Evolutionary conservation across 2,113 vertebrate species (phyloP).

Genomic region (Pithys albifrons): DNA sequence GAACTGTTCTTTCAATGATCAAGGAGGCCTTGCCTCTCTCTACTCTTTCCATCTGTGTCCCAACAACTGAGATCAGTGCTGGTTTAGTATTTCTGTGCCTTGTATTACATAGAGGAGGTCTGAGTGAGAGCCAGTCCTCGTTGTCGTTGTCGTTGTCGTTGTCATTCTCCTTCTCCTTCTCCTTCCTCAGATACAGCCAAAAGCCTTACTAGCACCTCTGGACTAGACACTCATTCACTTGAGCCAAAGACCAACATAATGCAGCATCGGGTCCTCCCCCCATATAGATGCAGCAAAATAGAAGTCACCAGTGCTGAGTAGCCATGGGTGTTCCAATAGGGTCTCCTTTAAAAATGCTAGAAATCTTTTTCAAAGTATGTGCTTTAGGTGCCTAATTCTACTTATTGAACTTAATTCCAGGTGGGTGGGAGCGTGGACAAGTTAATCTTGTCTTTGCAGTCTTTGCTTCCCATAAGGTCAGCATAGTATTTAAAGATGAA

Average conservation of each 20-base stretch:
- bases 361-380: not conserved
- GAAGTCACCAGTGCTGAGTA: not conserved
- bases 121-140: not conserved
- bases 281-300: not conserved
- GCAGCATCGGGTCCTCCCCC: not conserved
- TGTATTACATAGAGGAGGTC: not conserved
- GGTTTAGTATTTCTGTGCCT: not conserved
- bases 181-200: not conserved
- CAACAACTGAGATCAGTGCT: not conserved
- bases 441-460: not conserved
- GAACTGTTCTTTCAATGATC: not conserved
- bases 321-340: not conserved
- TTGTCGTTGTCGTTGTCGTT: not conserved
- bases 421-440: not conserved
- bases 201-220: not conserved
- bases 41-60: not conserved
- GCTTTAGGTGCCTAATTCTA: not conserved
- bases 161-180: too few relatives aligned
- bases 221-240: not conserved
- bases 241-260: not conserved
- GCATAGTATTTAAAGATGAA: not conserved
- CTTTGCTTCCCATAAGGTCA: not conserved
- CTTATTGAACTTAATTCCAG: not conserved
- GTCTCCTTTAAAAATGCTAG: not conserved
- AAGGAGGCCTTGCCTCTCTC: not conserved